Percentiles rank a stretch among this genome's conserved stretches.
Evolutionary conservation across 2,888 invertebrate species (phyloP).

Genomic region (Latheticus oryzae): DNA sequence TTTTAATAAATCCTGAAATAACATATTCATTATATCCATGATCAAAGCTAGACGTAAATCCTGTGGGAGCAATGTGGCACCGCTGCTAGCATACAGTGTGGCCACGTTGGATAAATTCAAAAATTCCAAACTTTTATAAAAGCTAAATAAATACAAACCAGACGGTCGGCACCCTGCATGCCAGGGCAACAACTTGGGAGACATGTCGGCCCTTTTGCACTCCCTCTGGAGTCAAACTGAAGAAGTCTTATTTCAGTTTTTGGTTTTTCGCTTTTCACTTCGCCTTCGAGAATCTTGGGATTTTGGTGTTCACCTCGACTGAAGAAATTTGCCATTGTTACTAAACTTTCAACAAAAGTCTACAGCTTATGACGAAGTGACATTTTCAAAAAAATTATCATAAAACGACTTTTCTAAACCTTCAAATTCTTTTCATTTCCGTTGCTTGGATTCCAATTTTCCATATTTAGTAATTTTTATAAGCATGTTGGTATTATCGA

Average conservation of each 20-base stretch:
- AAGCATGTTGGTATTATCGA: conserved; percentile 5
- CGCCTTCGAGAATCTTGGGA: too few relatives aligned
- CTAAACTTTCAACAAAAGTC: conserved; percentile 1
- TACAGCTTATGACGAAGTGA: conserved; percentile 1
- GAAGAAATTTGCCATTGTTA: conserved; percentile 51
- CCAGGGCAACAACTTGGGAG: conserved; percentile 23
- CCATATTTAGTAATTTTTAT: conserved; percentile 12
- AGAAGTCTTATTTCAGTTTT: conserved; percentile 55
- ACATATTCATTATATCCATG: too few relatives aligned
- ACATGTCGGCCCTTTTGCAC: too few relatives aligned
- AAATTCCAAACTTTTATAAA: conserved; percentile 11
- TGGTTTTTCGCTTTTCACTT: conserved; percentile 47
- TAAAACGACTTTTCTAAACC: too few relatives aligned
- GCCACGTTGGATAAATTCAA: neutral
- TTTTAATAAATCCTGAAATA: too few relatives aligned
- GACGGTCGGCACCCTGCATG: conserved; percentile 1
- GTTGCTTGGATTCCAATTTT: neutral
- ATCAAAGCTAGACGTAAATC: neutral
- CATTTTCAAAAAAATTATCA: too few relatives aligned
- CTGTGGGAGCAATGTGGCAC: conserved; percentile 12
- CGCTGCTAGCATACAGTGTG: conserved; percentile 9
- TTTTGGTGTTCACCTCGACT: conserved; percentile 51
- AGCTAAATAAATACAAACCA: conserved; percentile 22
- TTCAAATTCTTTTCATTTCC: too few relatives aligned
- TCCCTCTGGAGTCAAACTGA: conserved; percentile 51